Evolutionary conservation across 30 jellyfish, hydroid and myxozoan species (phyloP).

Genomic region (Catostylus mosaicus): DNA sequence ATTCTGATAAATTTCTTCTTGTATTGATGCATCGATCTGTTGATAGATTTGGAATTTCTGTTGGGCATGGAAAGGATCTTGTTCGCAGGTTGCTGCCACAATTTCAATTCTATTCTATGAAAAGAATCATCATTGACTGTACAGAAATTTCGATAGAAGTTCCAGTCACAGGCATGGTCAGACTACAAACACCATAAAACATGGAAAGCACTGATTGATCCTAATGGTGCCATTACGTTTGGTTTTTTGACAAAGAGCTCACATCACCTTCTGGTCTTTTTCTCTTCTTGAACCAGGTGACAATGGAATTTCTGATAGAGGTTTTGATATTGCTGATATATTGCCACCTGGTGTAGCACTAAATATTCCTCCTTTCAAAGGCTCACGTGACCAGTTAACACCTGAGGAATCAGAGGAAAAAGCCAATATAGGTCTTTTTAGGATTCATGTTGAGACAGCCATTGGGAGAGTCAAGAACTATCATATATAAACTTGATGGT

Average conservation of each 20-base stretch:
- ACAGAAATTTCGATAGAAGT: conserved; percentile 20
- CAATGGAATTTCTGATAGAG: conserved; percentile 62
- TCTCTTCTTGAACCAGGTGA: conserved; percentile 41
- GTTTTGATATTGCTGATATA: conserved; percentile 58
- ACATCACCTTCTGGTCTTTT: conserved; percentile 32
- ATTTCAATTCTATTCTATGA: conserved; percentile 4
- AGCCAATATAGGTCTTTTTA: conserved; percentile 19
- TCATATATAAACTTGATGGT: conserved; percentile 53
- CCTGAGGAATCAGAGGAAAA: conserved; percentile 60
- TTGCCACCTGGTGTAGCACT: conserved; percentile 51
- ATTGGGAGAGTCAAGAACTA: conserved; percentile 56
- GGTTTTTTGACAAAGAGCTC: conserved; percentile 44
- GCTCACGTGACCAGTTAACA: conserved; percentile 47
- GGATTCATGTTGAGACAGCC: conserved; percentile 58
- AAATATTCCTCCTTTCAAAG: conserved; percentile 64
- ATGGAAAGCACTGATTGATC: conserved; percentile 33
- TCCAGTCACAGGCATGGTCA: conserved; percentile 50
- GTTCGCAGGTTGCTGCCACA: neutral
- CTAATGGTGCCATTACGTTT: conserved; percentile 28
- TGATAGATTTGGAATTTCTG: conserved; percentile 32
- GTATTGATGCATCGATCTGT: conserved; percentile 46
- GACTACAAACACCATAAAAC: too few species aligned
- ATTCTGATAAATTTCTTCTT: conserved; percentile 22
- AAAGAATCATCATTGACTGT: conserved; percentile 33
- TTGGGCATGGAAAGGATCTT: conserved; percentile 30